Conservation (phyloP, 1,140 invertebrate species). For the Acromyrmex charruanus region DNA sequence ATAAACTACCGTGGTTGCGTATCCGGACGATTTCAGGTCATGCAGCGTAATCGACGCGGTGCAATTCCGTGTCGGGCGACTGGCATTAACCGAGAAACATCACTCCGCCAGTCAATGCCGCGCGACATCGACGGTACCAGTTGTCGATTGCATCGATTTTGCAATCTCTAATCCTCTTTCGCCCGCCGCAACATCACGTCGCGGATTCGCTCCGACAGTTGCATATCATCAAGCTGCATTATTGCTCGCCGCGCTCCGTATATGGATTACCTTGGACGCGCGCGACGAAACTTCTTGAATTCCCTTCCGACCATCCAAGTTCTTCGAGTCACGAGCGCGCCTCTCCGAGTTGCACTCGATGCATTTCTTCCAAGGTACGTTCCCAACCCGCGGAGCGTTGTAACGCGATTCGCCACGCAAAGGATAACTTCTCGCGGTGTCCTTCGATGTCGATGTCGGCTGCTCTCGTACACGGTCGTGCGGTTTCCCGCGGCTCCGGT, state of each 20-base stretch:
- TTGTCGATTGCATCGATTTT: conserved; percentile 46
- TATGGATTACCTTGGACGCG: conserved; percentile 6
- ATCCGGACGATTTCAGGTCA: conserved; percentile 65
- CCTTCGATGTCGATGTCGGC: conserved; percentile 1
- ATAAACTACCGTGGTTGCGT: conserved; percentile 53
- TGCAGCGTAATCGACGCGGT: conserved; percentile 17
- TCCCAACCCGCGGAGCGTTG: conserved; percentile 24
- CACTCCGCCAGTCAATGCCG: conserved; percentile 36
- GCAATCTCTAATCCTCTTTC: conserved; percentile 23
- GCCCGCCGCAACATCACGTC: not conserved
- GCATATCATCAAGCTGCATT: conserved; percentile 27
- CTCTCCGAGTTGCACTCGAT: conserved; percentile 1
- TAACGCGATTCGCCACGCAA: conserved; percentile 38
- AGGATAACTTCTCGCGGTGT: conserved; percentile 37
- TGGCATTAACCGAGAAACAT: conserved; percentile 56
- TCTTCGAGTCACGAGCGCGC: not conserved
- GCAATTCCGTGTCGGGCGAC: conserved; percentile 58
- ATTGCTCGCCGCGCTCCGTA: not conserved
- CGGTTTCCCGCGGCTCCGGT: conserved; percentile 15
- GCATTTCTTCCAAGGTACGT: not conserved
- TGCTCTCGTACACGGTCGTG: not conserved
- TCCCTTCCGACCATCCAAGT: not conserved
- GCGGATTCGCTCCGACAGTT: not conserved
- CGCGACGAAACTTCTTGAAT: not conserved
- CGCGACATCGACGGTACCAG: conserved; percentile 25